Evolutionary conservation across 1,140 invertebrate genomes (phyloP).

Genomic region (Ceratosolen fusciceps): DNA sequence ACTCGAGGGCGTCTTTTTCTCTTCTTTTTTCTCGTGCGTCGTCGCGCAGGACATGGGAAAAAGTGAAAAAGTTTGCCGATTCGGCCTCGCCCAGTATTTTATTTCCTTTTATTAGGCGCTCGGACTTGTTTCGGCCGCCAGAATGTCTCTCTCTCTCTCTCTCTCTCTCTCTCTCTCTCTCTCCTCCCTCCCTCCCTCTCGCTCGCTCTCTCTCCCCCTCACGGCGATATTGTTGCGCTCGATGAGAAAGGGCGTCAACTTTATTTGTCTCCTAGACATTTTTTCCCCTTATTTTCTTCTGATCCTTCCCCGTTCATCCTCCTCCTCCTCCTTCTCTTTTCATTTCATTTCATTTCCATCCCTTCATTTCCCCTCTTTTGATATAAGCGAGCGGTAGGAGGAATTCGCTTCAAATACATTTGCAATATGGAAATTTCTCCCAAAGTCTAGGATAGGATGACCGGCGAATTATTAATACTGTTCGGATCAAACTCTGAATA

Average conservation of each 20-base stretch:
- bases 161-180: no score
- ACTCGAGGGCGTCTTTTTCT: no score
- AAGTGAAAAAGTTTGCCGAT: conserved; percentile 19
- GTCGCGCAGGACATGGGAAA: neutral
- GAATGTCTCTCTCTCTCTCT: no score
- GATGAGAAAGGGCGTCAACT: neutral
- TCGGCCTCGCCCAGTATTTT: conserved; percentile 5
- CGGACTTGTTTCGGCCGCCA: neutral
- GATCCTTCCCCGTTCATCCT: no score
- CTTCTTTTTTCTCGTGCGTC: neutral
- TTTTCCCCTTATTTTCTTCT: neutral
- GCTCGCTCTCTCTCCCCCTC: no score
- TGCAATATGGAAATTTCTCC: conserved; percentile 6
- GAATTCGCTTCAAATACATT: neutral
- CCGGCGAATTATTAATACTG: conserved; percentile 12
- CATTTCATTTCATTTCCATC: no score
- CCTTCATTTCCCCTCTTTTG: neutral
- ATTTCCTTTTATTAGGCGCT: neutral
- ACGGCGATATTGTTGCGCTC: neutral
- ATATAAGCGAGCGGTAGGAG: neutral
- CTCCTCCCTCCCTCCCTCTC: no score
- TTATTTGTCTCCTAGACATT: neutral
- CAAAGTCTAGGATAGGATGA: neutral
- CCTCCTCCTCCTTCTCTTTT: no score
- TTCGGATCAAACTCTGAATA: neutral